Base-by-base conservation (phyloP, 2,888 invertebrate genomes). In the Calameuta pallipes region DNA sequence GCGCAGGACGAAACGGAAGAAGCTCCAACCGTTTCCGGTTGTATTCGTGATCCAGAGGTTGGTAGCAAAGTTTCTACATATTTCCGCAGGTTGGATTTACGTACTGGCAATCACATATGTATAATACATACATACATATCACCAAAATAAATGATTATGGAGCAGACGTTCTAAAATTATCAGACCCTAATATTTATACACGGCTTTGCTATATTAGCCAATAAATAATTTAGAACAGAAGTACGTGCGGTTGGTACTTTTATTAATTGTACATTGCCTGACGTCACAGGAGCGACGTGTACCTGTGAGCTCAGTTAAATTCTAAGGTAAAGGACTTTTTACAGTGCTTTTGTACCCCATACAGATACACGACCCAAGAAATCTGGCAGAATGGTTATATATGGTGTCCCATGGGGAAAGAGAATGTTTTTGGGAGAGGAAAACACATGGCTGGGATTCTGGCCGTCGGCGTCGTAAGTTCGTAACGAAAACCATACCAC, bases 371-470 rank as follows among this genome's bases (percentile, higher is more conserved):
- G 56, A 56, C 9, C 56, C 56, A 1, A 56, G 56, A 23, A 56
- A 23, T 9, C 56, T 23, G 56, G 56, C 56, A 56, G 56, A 56
- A 56, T 56, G 56, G 56, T 56, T 56, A 56, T 56, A 56, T 56
- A 56, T 23, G 56, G 56, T 56, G 56, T 56, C 56, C 56, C 56
- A 56, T 23, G 56, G 56, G 56, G 23, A 56, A 56, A 56, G 56
- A 56, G 56, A 56, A 56, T 56, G 56, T 56, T 56, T 56, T 56
- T 56, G 23, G 56, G 56, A 56, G 56, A 56, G 56, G 56, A 31
- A 71, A 71, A 71, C 71, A 71, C 71, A 71, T 71, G 71, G 71
- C 71, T 34, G 71, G 71, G 56, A 56, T 56, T 56, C 56, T 56
- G 56, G 56, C 56, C 23, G 56, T 56, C 56, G 56, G 56, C 56